Percentiles rank a stretch among this genome's conserved stretches.
These are phyloP conservation scores for Rotaria sp. DNA, from an alignment of 2,888 invertebrate species.

Conservation along the genomic window DNA sequence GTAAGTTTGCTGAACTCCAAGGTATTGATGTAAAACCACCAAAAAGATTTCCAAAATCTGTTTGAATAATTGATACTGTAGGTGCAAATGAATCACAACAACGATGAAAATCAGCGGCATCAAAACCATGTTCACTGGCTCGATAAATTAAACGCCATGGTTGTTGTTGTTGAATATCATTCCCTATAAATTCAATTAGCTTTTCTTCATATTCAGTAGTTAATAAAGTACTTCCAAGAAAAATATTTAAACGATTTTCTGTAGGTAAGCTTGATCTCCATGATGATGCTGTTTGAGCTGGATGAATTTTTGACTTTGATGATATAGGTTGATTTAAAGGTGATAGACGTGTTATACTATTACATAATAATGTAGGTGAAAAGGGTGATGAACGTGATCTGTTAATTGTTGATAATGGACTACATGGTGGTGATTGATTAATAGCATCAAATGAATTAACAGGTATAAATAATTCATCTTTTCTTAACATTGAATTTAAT, in stretches of 20 bases:
- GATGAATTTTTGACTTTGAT: background rate
- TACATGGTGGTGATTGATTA: background rate
- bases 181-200: slow-evolving; percentile 1
- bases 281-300: background rate
- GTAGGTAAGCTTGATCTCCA: background rate
- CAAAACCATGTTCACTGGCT: slow-evolving; percentile 32
- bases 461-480: background rate
- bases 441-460: too few relatives aligned
- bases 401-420: background rate
- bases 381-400: background rate
- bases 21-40: slow-evolving; percentile 33
- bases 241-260: background rate
- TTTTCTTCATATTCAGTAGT: slow-evolving; percentile 8
- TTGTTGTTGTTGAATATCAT: slow-evolving; percentile 12
- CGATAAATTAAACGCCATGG: slow-evolving; percentile 32
- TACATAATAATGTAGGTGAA: background rate
- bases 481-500: slow-evolving; percentile 43
- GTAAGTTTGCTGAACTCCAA: slow-evolving; percentile 27
- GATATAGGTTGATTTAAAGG: background rate
- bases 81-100: slow-evolving; percentile 29
- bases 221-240: background rate
- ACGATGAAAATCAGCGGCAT: slow-evolving; percentile 25
- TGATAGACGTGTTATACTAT: background rate
- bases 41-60: slow-evolving; percentile 35
- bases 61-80: slow-evolving; percentile 32